A percentile compares a stretch with the other conserved stretches of the same genome.
Evolutionary conservation across 2,113 vertebrate species (phyloP).

Genomic region (Poecilia latipinna): DNA sequence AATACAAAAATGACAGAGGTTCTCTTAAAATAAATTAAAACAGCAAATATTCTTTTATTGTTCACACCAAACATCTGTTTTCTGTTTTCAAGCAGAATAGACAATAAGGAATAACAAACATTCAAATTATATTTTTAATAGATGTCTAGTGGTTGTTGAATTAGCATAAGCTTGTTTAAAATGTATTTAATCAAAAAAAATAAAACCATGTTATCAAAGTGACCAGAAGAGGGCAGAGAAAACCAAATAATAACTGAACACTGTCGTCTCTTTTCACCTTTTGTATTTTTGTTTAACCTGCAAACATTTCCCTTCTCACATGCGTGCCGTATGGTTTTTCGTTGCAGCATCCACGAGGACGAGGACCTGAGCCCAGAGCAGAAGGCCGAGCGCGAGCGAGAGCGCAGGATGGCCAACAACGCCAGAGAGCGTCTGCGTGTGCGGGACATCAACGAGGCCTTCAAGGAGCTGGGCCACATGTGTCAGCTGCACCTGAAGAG

Average conservation of each 20-base stretch:
- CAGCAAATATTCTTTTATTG: too few relatives aligned
- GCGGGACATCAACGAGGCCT: conserved; percentile 96
- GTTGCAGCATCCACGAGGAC: conserved; percentile 91
- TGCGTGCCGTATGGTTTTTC: neutral
- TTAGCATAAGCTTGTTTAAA: neutral
- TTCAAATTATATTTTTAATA: neutral
- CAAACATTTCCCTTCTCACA: neutral
- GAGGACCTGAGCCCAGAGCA: conserved; percentile 97
- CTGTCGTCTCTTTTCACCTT: neutral
- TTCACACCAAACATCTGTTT: too few relatives aligned
- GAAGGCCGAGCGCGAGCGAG: conserved; percentile 93
- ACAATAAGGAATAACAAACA: too few relatives aligned
- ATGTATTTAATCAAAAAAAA: neutral
- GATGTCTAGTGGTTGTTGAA: neutral
- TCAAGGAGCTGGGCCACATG: conserved; percentile 98
- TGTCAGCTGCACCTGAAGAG: conserved; percentile 96
- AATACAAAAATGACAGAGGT: too few relatives aligned
- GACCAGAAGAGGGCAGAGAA: conserved; percentile 65
- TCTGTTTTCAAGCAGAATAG: too few relatives aligned
- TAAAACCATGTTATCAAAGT: neutral
- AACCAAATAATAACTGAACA: conserved; percentile 7
- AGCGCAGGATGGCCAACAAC: conserved; percentile 95
- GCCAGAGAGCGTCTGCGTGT: conserved; percentile 93
- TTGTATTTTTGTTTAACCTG: neutral
- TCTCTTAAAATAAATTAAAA: too few relatives aligned